phyloP scores from a whole-genome alignment of 2,797 vertebrate species.

The Mus caroli region DNA sequence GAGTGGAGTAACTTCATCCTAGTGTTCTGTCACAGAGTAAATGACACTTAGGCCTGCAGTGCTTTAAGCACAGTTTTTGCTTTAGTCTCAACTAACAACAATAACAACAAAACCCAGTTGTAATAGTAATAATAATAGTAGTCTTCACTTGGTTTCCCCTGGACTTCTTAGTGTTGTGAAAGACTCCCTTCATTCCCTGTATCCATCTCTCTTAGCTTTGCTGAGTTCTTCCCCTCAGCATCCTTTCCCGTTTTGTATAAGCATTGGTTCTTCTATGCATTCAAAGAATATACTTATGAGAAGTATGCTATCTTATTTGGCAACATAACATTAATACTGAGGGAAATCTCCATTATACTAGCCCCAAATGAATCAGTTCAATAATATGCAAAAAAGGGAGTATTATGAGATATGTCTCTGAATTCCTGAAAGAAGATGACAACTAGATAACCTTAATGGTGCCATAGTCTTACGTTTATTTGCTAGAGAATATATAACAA shows the following conservation, averaged over 20 bases:
- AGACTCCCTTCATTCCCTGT: neutral
- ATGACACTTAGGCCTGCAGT: neutral
- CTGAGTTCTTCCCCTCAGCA: neutral
- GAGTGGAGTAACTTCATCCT: neutral
- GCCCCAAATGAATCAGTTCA: neutral
- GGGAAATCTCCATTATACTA: neutral
- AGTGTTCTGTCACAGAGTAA: neutral
- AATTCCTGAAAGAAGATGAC: neutral
- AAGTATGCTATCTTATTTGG: neutral
- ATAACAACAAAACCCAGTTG: neutral
- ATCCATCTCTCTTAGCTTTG: neutral
- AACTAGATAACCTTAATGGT: neutral
- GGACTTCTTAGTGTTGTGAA: neutral
- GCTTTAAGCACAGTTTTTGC: neutral
- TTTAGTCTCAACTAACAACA: neutral
- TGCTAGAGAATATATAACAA: neutral
- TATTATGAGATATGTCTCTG: neutral
- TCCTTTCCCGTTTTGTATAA: neutral
- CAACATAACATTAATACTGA: too few species aligned
- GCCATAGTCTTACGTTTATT: neutral
- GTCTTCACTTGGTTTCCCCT: slow-evolving; percentile 44
- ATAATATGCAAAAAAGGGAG: neutral
- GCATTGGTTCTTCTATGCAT: neutral
- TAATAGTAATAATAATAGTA: neutral
- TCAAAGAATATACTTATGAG: neutral